phyloP scores from a whole-genome alignment of 2,888 invertebrate genomes.

The Therioaphis trifolii region DNA sequence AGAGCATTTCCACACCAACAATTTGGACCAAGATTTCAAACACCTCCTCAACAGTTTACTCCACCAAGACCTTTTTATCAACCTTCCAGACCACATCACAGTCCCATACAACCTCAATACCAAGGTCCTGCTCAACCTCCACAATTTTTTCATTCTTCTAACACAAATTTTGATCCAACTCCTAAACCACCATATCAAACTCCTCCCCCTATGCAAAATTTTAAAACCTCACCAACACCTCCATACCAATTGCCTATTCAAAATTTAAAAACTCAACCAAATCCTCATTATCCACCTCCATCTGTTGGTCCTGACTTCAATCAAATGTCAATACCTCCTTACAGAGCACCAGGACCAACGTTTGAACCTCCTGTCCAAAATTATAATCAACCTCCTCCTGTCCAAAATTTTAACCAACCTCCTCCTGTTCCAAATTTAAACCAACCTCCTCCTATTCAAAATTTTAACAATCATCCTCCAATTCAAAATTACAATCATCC shows the following conservation, averaged over 20 bases:
- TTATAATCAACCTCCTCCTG: constrained; percentile 38
- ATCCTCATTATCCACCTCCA: constrained; percentile 33
- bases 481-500: background rate
- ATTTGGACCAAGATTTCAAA: constrained; percentile 56
- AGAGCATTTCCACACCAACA: constrained; percentile 50
- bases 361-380: background rate
- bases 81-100: constrained; percentile 4
- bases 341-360: background rate
- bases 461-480: background rate
- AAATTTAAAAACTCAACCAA: constrained; percentile 24
- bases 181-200: constrained; percentile 10
- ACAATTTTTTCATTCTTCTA: constrained; percentile 15
- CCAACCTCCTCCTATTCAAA: constrained; percentile 27
- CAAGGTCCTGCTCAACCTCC: constrained; percentile 7
- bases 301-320: constrained; percentile 1
- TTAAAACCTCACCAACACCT: constrained; percentile 24
- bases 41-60: constrained; percentile 33
- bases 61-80: constrained; percentile 26
- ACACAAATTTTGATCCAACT: background rate
- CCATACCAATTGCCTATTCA: background rate
- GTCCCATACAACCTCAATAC: background rate
- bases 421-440: constrained; percentile 27
- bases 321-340: constrained; percentile 17
- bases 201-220: constrained; percentile 7
- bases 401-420: constrained; percentile 41